A percentile compares a stretch with the other conserved stretches of the same genome.
These are phyloP conservation scores for Corydoras sp. DNA, from an alignment of 2,113 vertebrate species.

Conservation along the genomic window DNA sequence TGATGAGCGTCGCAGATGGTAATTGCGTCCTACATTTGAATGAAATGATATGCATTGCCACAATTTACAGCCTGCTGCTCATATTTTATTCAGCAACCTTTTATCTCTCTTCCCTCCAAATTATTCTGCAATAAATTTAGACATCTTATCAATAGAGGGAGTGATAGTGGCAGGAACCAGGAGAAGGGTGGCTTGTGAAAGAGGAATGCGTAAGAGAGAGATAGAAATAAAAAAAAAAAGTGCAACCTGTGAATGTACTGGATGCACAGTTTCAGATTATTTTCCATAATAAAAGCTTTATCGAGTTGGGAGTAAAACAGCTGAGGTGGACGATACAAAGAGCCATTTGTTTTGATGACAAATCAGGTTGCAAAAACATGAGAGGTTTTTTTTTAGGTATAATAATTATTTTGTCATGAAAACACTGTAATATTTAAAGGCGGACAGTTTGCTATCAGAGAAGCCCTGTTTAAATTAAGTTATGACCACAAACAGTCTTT, in stretches of 20 bases:
- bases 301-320: conserved; percentile 3
- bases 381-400: conserved; percentile 5
- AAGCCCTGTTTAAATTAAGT: background rate
- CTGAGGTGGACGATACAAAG: background rate
- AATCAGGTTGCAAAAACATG: conserved; percentile 25
- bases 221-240: conserved; percentile 64
- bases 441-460: background rate
- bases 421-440: background rate
- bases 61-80: conserved; percentile 99
- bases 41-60: conserved; percentile 99
- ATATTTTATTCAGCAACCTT: conserved; percentile 99
- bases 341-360: conserved; percentile 59
- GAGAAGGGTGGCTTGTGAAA: conserved; percentile 27
- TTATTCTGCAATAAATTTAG: conserved; percentile 99
- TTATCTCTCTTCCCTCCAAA: conserved; percentile 99
- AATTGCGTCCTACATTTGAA: conserved; percentile 99
- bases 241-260: conserved; percentile 82
- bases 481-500: background rate
- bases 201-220: conserved; percentile 64
- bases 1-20: conserved; percentile 99
- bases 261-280: conserved; percentile 89
- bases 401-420: conserved; percentile 14
- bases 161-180: conserved; percentile 88
- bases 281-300: conserved; percentile 90
- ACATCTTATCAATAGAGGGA: conserved; percentile 99